These are phyloP conservation scores for Amphipyra berbera DNA, from an alignment of 2,888 invertebrate genomes.

Conservation along the genomic window DNA sequence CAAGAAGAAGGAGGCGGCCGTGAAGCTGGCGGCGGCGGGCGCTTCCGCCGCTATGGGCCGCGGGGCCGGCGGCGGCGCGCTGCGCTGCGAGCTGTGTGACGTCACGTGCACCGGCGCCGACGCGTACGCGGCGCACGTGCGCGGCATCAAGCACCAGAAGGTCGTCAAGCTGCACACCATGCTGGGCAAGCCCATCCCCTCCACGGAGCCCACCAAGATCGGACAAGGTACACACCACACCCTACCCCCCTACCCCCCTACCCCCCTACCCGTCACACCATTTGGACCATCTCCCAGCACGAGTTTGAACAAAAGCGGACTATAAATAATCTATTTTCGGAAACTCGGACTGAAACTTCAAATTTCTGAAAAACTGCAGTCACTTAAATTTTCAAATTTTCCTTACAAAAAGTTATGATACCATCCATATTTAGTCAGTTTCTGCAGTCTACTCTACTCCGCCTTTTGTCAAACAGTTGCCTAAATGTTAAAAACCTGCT, in stretches of 20 bases:
- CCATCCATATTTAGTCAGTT: too few relatives aligned
- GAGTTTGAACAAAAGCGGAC: too few relatives aligned
- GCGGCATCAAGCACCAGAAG: constrained; percentile 99
- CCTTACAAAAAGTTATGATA: too few relatives aligned
- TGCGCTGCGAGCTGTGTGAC: constrained; percentile 99
- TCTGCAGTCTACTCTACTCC: too few relatives aligned
- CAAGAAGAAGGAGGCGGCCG: constrained; percentile 98
- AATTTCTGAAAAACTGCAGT: too few relatives aligned
- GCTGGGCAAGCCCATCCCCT: constrained; percentile 99
- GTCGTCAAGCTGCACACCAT: constrained; percentile 98
- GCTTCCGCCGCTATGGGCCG: constrained; percentile 76
- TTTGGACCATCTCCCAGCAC: too few relatives aligned
- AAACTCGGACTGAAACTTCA: too few relatives aligned
- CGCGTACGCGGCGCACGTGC: constrained; percentile 99
- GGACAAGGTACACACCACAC: constrained; percentile 73
- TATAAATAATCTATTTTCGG: too few relatives aligned
- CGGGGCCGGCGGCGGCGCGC: constrained; percentile 83
- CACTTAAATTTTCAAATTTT: too few relatives aligned
- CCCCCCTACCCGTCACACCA: too few relatives aligned
- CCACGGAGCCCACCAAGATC: constrained; percentile 97
- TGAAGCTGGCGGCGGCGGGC: constrained; percentile 90
- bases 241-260: neutral
- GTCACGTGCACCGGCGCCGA: constrained; percentile 99
- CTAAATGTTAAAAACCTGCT: too few relatives aligned
- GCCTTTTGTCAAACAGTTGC: too few relatives aligned